Conservation (phyloP, 2,797 vertebrate genomes). For the Cetoscarus ocellatus region DNA sequence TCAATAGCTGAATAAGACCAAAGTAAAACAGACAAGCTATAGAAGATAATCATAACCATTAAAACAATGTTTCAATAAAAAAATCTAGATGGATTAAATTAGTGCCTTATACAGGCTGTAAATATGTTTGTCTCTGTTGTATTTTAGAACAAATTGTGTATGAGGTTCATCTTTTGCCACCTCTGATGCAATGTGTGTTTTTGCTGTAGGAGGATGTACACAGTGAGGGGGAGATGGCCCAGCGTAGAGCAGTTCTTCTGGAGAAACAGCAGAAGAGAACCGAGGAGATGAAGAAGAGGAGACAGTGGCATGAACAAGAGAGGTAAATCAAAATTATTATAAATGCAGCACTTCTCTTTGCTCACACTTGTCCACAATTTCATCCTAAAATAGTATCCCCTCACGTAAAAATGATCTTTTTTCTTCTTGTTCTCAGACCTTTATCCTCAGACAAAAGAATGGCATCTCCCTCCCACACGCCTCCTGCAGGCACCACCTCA, state of each 20-base stretch:
- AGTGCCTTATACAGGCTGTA: too few relatives aligned
- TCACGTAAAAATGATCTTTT: neutral
- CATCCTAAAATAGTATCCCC: neutral
- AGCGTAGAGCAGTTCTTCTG: constrained; percentile 86
- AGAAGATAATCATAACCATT: too few relatives aligned
- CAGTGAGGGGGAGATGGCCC: constrained; percentile 90
- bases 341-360: neutral
- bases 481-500: constrained; percentile 61
- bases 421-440: constrained; percentile 48
- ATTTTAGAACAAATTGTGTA: too few relatives aligned
- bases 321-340: constrained; percentile 79
- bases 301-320: constrained; percentile 87
- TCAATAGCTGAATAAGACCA: too few relatives aligned
- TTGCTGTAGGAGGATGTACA: constrained; percentile 82
- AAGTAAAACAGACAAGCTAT: too few relatives aligned
- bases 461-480: constrained; percentile 60
- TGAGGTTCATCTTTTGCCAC: too few relatives aligned
- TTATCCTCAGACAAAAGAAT: constrained; percentile 40
- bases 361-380: neutral
- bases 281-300: constrained; percentile 86
- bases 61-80: too few relatives aligned
- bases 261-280: constrained; percentile 90
- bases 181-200: neutral
- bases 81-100: too few relatives aligned
- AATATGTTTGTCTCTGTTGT: too few relatives aligned